Base-by-base conservation (phyloP, 2,888 invertebrate species). In the Pachymerium ferrugineum region DNA sequence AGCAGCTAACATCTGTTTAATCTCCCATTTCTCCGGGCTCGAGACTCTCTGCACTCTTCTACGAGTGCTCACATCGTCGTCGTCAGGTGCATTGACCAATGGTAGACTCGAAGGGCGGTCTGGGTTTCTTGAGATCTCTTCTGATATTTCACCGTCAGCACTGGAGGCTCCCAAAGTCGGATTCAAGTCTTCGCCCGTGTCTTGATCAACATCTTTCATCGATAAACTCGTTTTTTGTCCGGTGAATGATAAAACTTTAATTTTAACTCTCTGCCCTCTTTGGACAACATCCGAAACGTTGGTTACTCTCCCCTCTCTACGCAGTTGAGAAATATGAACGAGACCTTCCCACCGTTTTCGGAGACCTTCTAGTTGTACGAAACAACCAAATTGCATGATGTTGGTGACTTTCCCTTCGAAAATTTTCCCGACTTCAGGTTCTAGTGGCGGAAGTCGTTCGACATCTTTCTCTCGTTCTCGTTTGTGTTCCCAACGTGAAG, bases 371-470 rank as follows among this genome's bases (percentile, higher is more conserved):
- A 99, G 85, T 83, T 97, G 95, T 0, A 97, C 94, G 83, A 99
- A 99, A 81, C 97, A 97, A 0, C 99, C 99, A 84, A 98, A 99
- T n/a, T 93, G 91, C 73, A 97, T 95, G 77, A 97, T 92, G 79
- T 94, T 97, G 0, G 94, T 93, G 0, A 99, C 94, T 83, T 93
- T 91, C 0, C 97, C 99, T 76, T 88, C 88, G 81, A 97, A 98
- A 78, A 99, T 94, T 79, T 82, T 80, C 54, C 85, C 85, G 30
- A 85, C 83, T 78, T 80, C 83, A 30, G 86, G 86, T 76, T 85
- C 85, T 54, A 83, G 80, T 0, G 85, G 84, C 73, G 84, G 78
- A 22, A 80, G 74, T 68, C 54, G 73, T 33, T 78, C 77, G 70
- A 73, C 73, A 79, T 28, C 74, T 79, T 77, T 78, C 78, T 62